Evolutionary conservation across 64 coral and sea anemone genomes (phyloP).

Genomic region (Cladopsammia gracilis): DNA sequence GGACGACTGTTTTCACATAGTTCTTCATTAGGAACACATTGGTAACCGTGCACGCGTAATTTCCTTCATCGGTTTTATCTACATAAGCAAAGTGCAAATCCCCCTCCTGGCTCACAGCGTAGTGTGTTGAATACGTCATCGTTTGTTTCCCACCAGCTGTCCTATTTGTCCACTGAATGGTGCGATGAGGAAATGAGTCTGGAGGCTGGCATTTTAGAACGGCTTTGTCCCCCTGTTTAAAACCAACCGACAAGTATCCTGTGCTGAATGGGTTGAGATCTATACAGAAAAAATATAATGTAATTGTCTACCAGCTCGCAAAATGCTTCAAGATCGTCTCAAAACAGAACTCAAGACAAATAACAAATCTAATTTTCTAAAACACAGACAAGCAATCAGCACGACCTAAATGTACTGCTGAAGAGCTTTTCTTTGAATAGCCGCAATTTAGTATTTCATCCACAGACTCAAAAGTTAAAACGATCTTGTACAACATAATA

Average conservation of each 20-base stretch:
- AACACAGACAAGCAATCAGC: too few relatives aligned
- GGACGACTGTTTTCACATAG: conserved; percentile 47
- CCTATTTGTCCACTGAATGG: conserved; percentile 79
- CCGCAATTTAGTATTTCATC: too few relatives aligned
- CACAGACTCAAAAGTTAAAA: too few relatives aligned
- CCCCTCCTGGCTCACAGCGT: conserved; percentile 68
- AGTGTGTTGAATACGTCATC: conserved; percentile 56
- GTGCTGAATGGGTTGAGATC: conserved; percentile 69
- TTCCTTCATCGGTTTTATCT: conserved; percentile 35
- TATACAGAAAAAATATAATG: neutral
- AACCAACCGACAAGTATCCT: conserved; percentile 24
- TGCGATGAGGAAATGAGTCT: conserved; percentile 73
- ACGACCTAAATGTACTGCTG: too few relatives aligned
- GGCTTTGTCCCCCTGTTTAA: conserved; percentile 25
- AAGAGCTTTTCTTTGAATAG: too few relatives aligned
- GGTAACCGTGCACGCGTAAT: conserved; percentile 78
- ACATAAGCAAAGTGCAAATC: conserved; percentile 86
- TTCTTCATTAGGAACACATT: conserved; percentile 61
- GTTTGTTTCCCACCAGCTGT: neutral
- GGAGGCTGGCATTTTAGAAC: conserved; percentile 74
- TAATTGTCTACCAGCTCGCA: too few relatives aligned
- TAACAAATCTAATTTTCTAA: too few relatives aligned
- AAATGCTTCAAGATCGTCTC: too few relatives aligned
- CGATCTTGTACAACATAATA: too few relatives aligned
- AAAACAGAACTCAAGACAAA: too few relatives aligned